Evolutionary conservation across 1,140 invertebrate species (phyloP), one percentile per base, ranked within the genome.

Genomic region (Phthorimaea operculella): DNA sequence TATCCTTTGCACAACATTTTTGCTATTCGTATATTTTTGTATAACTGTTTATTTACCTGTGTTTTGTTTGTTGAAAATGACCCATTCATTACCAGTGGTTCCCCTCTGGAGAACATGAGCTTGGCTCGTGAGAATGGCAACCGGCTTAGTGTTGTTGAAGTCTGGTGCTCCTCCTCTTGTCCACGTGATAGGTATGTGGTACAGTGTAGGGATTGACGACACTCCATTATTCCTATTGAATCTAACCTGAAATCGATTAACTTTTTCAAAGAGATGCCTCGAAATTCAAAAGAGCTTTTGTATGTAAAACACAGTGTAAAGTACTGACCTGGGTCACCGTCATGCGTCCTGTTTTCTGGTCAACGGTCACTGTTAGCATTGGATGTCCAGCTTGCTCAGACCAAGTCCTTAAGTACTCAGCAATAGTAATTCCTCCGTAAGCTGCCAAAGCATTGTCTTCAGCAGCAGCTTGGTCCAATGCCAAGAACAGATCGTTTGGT

Each of bases 401-500:
- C 92, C 92, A 94, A 0, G 91, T 88, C 54, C 89, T 87, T 83
- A 91, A 90, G 53, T 91, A 86, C 0, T 83, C 63, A 18, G 79
- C 78, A 9, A 88, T 68, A 4, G 75, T 80, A 0, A 84, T 71
- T 10, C 58, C 66, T 14, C 47, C 52, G 44, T 81, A 79, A 6
- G 58, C 59, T 4, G 67, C 33, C 11, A 79, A 51, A 1, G 85
- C 69, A 47, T 60, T 54, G 14, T 79, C 76, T 57, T 79, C 81
- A 2, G 59, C 60, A 14, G 89, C 82, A 15, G 87, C 89, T 66
- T 83, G 82, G 58, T 90, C 85, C 50, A 94, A 79, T 5, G 89
- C 87, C 1, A 75, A 60, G 89, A 92, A 95, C 4, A 95, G 74
- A 63, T 94, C 89, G 54, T 92, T 86, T 54, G 93, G 91, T 47